Conservation (phyloP, 2,797 vertebrate species). For the Xiphophorus birchmanni region DNA sequence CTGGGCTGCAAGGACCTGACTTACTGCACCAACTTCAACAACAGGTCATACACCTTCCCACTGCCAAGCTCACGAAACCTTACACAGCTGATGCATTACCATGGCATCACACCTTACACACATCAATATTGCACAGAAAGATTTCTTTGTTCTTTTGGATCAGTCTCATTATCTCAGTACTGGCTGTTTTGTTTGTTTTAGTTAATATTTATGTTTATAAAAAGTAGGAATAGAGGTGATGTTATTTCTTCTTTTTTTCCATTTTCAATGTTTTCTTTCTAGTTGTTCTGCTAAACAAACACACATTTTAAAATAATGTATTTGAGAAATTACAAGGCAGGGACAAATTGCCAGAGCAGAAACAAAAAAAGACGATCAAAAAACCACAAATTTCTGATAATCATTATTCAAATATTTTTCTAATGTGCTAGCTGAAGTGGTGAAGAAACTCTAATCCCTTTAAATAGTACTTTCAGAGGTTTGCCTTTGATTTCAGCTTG, state of each 20-base stretch:
- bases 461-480: neutral
- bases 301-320: neutral
- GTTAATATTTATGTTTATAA: neutral
- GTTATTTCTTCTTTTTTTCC: neutral
- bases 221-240: neutral
- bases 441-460: neutral
- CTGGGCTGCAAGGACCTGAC: slow-evolving; percentile 95
- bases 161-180: neutral
- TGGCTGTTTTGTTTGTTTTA: neutral
- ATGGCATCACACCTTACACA: neutral
- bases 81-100: neutral
- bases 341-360: too few species aligned
- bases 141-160: neutral
- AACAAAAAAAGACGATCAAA: neutral
- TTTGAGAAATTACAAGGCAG: neutral
- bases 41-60: slow-evolving; percentile 83
- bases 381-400: neutral
- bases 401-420: neutral
- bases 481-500: neutral
- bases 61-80: neutral
- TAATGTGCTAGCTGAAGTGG: neutral
- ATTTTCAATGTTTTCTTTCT: neutral
- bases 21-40: slow-evolving; percentile 99
- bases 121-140: neutral
- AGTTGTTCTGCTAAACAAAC: neutral